Conservation (phyloP, 1,140 invertebrate species). For the Drosophila sturtevanti region DNA sequence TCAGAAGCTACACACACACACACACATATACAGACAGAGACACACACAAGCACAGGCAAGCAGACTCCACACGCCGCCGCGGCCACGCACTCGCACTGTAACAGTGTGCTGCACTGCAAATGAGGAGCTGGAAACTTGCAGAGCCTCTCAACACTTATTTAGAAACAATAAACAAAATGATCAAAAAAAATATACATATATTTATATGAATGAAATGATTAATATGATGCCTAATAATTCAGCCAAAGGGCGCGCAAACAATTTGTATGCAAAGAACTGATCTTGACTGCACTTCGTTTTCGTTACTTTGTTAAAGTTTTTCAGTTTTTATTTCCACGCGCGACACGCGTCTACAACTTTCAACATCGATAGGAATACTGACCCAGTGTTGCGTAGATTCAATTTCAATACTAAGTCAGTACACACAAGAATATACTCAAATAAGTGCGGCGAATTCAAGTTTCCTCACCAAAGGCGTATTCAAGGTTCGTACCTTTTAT, state of each 20-base stretch:
- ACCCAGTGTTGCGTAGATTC: too few relatives aligned
- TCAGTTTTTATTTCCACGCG: not conserved
- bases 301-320: not conserved
- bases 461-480: too few relatives aligned
- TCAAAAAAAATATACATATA: not conserved
- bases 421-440: too few relatives aligned
- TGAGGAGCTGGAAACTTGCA: slow-evolving; percentile 4
- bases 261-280: too few relatives aligned
- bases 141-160: not conserved
- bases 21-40: not conserved
- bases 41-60: slow-evolving; percentile 11
- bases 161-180: not conserved
- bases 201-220: too few relatives aligned
- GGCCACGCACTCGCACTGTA: slow-evolving; percentile 44
- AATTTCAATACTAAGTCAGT: too few relatives aligned
- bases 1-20: not conserved
- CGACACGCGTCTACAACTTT: not conserved
- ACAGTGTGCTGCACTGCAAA: slow-evolving; percentile 13
- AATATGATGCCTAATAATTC: too few relatives aligned
- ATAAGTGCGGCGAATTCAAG: too few relatives aligned
- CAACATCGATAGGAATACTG: not conserved
- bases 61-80: slow-evolving; percentile 29
- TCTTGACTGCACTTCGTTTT: not conserved
- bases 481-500: too few relatives aligned
- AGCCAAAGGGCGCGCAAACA: too few relatives aligned